Evolutionary conservation across 2,113 vertebrate genomes (phyloP).

Genomic region (Falco punctatus): DNA sequence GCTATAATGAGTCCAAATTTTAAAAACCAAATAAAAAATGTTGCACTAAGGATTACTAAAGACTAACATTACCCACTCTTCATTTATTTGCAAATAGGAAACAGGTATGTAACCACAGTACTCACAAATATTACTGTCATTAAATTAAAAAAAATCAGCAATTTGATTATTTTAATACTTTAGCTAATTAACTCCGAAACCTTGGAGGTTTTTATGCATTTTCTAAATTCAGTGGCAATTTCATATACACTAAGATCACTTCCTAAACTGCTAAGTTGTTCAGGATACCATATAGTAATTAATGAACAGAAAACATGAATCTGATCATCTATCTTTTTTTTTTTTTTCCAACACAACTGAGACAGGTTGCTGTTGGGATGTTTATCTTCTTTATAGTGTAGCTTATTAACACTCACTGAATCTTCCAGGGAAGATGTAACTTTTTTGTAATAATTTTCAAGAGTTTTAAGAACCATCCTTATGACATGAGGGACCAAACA

Average conservation of each 20-base stretch:
- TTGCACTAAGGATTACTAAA: conserved; percentile 58
- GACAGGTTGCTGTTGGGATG: not conserved
- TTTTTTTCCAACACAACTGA: not conserved
- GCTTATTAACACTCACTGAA: not conserved
- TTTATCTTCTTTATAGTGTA: not conserved
- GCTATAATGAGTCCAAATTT: conserved; percentile 68
- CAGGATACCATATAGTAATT: not conserved
- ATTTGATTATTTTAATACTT: conserved; percentile 22
- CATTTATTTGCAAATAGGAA: conserved; percentile 48
- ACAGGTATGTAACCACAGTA: not conserved
- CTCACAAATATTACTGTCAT: conserved; percentile 8
- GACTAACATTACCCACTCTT: conserved; percentile 21
- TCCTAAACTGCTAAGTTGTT: not conserved
- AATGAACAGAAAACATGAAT: not conserved
- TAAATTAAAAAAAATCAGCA: conserved; percentile 6
- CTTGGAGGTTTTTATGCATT: not conserved
- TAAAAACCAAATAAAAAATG: conserved; percentile 70
- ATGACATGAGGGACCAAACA: not conserved
- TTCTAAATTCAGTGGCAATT: not conserved
- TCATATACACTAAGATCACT: not conserved
- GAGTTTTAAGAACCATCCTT: not conserved
- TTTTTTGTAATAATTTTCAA: not conserved
- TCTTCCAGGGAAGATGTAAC: not conserved
- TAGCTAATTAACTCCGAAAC: conserved; percentile 18
- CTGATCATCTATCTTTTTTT: not conserved